Evolutionary conservation across 2,888 invertebrate genomes (phyloP).

Genomic region (Thalpophila matura): DNA sequence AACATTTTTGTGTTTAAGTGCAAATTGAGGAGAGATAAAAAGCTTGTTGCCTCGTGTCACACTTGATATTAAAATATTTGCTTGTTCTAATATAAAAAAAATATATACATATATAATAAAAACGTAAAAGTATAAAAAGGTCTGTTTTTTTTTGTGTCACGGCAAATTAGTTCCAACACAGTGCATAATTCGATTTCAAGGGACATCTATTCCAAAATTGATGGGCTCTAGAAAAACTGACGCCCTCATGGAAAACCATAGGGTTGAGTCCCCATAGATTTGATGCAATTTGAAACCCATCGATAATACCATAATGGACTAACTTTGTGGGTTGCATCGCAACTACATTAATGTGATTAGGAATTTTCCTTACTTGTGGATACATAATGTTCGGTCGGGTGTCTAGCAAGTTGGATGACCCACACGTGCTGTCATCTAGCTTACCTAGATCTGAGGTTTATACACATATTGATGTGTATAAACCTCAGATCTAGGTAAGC

Average conservation of each 20-base stretch:
- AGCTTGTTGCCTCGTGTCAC: constrained; percentile 28
- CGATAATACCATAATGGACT: constrained; percentile 86
- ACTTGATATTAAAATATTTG: constrained; percentile 27
- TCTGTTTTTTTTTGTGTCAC: background rate
- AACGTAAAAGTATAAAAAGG: background rate
- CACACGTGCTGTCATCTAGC: background rate
- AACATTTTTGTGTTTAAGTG: constrained; percentile 58
- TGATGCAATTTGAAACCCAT: constrained; percentile 89
- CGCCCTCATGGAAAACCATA: constrained; percentile 61
- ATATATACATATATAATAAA: background rate
- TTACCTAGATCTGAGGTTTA: no score
- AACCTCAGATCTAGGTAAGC: no score
- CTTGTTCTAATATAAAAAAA: constrained; percentile 2
- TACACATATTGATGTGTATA: no score
- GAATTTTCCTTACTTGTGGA: constrained; percentile 71
- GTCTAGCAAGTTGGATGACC: background rate
- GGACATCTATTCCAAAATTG: constrained; percentile 51
- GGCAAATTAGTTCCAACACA: constrained; percentile 35
- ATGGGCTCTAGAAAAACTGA: constrained; percentile 41
- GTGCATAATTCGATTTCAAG: constrained; percentile 51
- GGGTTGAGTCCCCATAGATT: constrained; percentile 78
- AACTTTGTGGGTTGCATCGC: constrained; percentile 86
- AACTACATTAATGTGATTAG: constrained; percentile 88
- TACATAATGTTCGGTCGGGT: constrained; percentile 61
- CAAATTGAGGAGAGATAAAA: constrained; percentile 46